Percentiles rank a stretch among this genome's conserved stretches.
phyloP scores from a whole-genome alignment of 2,113 vertebrate genomes.

The Strix aluco region DNA sequence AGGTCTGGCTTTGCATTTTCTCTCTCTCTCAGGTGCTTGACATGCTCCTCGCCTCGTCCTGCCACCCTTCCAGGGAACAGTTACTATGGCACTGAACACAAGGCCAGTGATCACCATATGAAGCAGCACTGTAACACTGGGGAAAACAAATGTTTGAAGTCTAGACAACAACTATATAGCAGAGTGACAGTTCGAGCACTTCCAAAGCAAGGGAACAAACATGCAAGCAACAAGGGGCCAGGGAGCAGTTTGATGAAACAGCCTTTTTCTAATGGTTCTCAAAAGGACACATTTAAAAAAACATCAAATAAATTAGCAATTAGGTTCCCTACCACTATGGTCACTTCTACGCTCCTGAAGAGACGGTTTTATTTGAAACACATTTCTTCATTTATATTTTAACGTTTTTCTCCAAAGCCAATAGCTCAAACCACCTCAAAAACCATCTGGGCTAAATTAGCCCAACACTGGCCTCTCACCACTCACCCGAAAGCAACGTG shows the following conservation, averaged over 20 bases:
- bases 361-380: not conserved
- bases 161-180: not conserved
- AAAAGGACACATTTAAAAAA: not conserved
- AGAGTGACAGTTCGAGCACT: not conserved
- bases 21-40: not conserved
- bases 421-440: not conserved
- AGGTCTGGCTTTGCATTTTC: not conserved
- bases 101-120: accelerated
- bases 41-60: not conserved
- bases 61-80: not conserved
- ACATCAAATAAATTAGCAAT: not conserved
- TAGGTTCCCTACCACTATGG: not conserved
- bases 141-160: not conserved
- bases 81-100: not conserved
- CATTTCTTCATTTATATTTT: constrained; percentile 19
- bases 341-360: not conserved
- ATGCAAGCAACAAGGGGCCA: not conserved
- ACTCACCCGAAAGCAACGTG: not conserved
- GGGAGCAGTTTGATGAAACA: not conserved
- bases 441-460: not conserved
- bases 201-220: not conserved
- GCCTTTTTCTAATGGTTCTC: not conserved
- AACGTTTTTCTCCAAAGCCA: constrained; percentile 17
- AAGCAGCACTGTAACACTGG: not conserved
- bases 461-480: not conserved